phyloP scores from a whole-genome alignment of 2,888 invertebrate genomes.

The Agrotis puta region DNA sequence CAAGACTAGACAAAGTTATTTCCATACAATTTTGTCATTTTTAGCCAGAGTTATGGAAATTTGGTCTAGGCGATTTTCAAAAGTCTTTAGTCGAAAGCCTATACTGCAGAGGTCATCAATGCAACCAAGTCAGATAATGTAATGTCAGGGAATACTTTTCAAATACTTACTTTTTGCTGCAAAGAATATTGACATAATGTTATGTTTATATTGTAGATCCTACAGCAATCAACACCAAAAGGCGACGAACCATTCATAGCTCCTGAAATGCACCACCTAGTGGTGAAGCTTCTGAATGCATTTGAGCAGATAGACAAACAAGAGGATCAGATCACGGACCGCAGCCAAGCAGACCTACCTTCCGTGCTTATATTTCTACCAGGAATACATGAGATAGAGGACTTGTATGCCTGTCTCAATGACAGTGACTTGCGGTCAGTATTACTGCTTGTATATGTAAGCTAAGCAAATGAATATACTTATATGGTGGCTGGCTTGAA shows the following conservation, averaged over 20 bases:
- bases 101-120: no score
- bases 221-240: slow-evolving; percentile 79
- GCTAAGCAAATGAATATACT: not conserved
- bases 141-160: no score
- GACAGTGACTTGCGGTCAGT: slow-evolving; percentile 76
- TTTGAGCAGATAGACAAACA: slow-evolving; percentile 92
- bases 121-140: no score
- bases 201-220: slow-evolving; percentile 79
- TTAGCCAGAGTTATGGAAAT: no score
- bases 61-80: no score
- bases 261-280: slow-evolving; percentile 91
- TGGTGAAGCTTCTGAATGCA: slow-evolving; percentile 91
- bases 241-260: slow-evolving; percentile 90
- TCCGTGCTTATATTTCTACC: slow-evolving; percentile 97
- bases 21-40: no score
- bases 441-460: not conserved
- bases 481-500: not conserved
- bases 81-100: no score
- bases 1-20: no score
- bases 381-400: slow-evolving; percentile 96
- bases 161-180: no score
- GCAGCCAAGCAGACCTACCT: slow-evolving; percentile 79
- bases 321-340: slow-evolving; percentile 79
- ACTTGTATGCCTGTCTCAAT: slow-evolving; percentile 88
- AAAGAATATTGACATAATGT: no score